These are phyloP conservation scores for Mus musculus DNA, from an alignment of 2,113 vertebrate genomes.

Conservation along the genomic window DNA sequence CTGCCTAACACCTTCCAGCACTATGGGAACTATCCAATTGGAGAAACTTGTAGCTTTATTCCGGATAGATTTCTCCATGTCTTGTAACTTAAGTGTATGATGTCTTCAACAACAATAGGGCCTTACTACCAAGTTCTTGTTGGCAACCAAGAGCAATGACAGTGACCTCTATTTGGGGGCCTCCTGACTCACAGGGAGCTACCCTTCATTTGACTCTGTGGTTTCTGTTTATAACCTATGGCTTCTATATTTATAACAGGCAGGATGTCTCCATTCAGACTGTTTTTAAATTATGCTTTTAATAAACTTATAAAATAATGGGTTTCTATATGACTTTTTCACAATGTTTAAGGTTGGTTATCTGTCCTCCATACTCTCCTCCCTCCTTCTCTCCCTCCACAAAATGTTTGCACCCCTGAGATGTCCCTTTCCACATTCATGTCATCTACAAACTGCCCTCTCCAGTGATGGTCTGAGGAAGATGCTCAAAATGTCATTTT, in stretches of 20 bases:
- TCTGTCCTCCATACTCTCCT: not conserved
- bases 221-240: not conserved
- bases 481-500: conserved; percentile 28
- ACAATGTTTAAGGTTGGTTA: not conserved
- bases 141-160: not conserved
- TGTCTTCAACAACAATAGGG: not conserved
- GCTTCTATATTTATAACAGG: not conserved
- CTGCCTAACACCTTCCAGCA: not conserved
- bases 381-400: too few species aligned
- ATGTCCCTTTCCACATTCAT: not conserved
- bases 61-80: not conserved
- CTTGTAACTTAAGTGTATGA: not conserved
- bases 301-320: not conserved
- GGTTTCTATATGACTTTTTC: not conserved
- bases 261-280: not conserved
- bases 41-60: not conserved
- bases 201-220: not conserved
- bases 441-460: not conserved
- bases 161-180: not conserved
- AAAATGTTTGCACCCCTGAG: not conserved
- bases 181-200: not conserved
- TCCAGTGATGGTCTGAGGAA: not conserved
- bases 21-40: not conserved
- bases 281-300: not conserved
- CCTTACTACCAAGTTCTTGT: not conserved